Conservation (phyloP, 2,797 vertebrate species). For the Zalophus californianus region DNA sequence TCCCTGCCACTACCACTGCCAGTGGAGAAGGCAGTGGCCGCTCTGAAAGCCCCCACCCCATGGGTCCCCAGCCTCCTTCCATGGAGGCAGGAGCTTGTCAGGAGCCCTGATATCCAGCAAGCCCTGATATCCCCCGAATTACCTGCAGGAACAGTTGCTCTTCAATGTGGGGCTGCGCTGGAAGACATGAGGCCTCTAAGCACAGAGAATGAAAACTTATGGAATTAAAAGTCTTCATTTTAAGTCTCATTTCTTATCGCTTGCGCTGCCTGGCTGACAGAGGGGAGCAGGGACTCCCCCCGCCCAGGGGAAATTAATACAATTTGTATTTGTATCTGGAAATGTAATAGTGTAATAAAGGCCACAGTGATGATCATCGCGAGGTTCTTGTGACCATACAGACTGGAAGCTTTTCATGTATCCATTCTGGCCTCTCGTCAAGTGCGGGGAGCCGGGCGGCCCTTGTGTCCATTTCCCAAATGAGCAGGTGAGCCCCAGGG, state of each 20-base stretch:
- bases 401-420: accelerated
- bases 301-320: not conserved
- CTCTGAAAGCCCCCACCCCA: not conserved
- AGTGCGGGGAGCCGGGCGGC: not conserved
- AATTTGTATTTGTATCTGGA: not conserved
- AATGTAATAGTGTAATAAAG: accelerated
- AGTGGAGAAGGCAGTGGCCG: no score
- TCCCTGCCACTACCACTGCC: accelerated
- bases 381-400: accelerated
- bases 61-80: not conserved
- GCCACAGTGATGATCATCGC: not conserved
- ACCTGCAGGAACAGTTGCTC: not conserved
- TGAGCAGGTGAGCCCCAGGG: not conserved
- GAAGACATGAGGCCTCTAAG: not conserved
- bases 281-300: not conserved
- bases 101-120: not conserved
- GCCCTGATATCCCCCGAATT: not conserved
- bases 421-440: not conserved
- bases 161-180: not conserved
- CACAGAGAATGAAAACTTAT: accelerated
- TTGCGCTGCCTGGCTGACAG: not conserved
- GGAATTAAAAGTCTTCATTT: not conserved
- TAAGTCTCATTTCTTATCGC: not conserved
- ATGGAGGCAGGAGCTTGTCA: accelerated
- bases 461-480: not conserved